Evolutionary conservation across 2,797 vertebrate species (phyloP), one percentile per base, ranked within the genome.

Genomic region (Cheracebus regulus): DNA sequence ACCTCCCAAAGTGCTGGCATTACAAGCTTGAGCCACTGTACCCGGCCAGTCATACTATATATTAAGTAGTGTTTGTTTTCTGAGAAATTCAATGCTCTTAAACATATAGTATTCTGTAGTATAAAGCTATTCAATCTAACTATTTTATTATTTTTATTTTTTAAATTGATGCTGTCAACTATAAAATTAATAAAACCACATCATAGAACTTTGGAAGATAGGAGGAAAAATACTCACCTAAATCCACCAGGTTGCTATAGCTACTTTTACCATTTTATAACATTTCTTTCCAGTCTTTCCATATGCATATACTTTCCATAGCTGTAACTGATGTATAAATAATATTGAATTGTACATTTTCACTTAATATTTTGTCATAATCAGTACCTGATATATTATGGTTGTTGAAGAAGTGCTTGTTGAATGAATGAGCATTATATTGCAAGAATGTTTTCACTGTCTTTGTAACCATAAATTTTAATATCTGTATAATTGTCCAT

Each of bases 71-170:
- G 55, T 52, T 92, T 90, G 50, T 19, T 5, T 93, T 79, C 7
- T 85, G 41, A 96, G 85, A 19, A 90, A 78, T 44, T 96, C 55
- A 82, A 5, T 72, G 20, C 10, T 88, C 41, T 88, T 87, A 78
- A 80, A 39, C 22, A 81, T 78, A 79, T 61, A 30, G 10, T 94
- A 22, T 73, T 90, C 13, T 96, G 7, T 67, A 55, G 24, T 88
- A 44, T 86, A 39, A 85, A 94, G 22, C 12, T 88, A 11, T 67
- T 96, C n/a, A 44, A 2, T 96, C 72, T 48, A 93, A 92, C 19
- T 8, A 80, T 84, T 93, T 73, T 55, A 7, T 57, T 85, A 85
- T 46, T 95, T 90, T 95, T 88, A 28, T 87, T 95, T 94, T 88
- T 90, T 73, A 87, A 90, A 72, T 84, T 83, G 8, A 48, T 88